These are phyloP conservation scores for Chaetura pelagica DNA, from an alignment of 2,113 vertebrate species.

Conservation along the genomic window DNA sequence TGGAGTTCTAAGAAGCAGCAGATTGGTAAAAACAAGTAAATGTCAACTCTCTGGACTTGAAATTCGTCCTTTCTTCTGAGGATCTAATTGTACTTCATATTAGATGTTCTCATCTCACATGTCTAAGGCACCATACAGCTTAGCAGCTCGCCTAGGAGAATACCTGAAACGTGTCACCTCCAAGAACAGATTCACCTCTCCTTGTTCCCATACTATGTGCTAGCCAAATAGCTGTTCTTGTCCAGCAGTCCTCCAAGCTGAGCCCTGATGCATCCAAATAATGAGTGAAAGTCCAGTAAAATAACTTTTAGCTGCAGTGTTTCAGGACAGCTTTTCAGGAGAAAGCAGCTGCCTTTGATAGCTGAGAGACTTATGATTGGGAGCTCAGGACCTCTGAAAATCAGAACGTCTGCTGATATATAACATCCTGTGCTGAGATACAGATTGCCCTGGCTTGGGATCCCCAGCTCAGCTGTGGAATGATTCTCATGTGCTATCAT, in stretches of 20 bases:
- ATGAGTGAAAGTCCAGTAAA: not conserved
- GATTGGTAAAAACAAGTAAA: constrained; percentile 65
- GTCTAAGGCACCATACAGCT: not conserved
- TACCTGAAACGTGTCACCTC: not conserved
- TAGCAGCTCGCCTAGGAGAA: not conserved
- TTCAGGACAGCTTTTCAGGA: not conserved
- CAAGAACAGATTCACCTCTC: not conserved
- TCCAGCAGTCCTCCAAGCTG: not conserved
- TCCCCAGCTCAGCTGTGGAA: not conserved
- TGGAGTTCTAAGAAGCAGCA: constrained; percentile 46
- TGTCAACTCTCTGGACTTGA: constrained; percentile 40
- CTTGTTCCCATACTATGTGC: not conserved
- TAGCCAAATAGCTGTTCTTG: not conserved
- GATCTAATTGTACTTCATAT: not conserved
- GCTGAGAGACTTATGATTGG: not conserved
- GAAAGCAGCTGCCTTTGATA: not conserved
- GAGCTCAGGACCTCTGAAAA: not conserved
- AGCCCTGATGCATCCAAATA: not conserved
- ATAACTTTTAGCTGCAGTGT: not conserved
- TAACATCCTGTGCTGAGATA: not conserved
- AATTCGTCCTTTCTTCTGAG: constrained; percentile 24
- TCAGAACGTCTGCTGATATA: not conserved
- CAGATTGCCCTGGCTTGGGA: not conserved
- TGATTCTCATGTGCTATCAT: not conserved
- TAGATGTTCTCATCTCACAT: not conserved